Base-by-base conservation (phyloP, 2,797 vertebrate species). In the Aviceda cuculoides region DNA sequence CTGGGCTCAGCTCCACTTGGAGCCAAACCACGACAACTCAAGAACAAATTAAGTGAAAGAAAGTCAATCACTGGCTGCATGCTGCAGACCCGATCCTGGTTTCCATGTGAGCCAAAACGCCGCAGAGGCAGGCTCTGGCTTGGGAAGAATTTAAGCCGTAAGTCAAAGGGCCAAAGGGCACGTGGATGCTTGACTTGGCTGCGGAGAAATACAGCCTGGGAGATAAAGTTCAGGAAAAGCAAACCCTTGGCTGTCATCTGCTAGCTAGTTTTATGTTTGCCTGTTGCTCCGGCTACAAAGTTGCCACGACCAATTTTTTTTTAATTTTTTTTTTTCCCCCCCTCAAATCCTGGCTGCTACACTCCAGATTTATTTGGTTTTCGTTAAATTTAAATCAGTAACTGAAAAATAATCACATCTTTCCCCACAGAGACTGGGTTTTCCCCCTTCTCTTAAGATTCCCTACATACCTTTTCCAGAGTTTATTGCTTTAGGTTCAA, bases 131-230 rank as follows among this genome's bases (percentile, higher is more conserved):
- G 91, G 87, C 77, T 85, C 50, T 29, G 66, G 83, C 35, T 77
- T 61, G 61, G 87, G 92, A 97, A 87, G 73, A 97, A 97, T 94
- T 89, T 80, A 88, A 85, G 93, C 20, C 7, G 8, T 58, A 81
- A 93, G 86, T 91, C 49, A 35, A 91, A 85, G 95, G 85, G 95
- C 66, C 90, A 95, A 97, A 96, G 74, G 95, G 95, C 78, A 92
- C 35, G 22, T 2, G 52, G 89, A 84, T 89, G 82, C 79, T 97
- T 92, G 86, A 73, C 81, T 66, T 93, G 94, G 72, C 65, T 90
- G 73, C 7, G n/a, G 4, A 82, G 87, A 87, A 95, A 97, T 5
- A 95, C 11, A 40, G 40, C 75, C 33, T 19, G 33, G 78, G 74
- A 95, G 91, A 96, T 52, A 82, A 95, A 94, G 92, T 71, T 79